Evolutionary conservation across 1,140 invertebrate species (phyloP), one percentile per base, ranked within the genome.

Genomic region (Drosophila novamexicana): DNA sequence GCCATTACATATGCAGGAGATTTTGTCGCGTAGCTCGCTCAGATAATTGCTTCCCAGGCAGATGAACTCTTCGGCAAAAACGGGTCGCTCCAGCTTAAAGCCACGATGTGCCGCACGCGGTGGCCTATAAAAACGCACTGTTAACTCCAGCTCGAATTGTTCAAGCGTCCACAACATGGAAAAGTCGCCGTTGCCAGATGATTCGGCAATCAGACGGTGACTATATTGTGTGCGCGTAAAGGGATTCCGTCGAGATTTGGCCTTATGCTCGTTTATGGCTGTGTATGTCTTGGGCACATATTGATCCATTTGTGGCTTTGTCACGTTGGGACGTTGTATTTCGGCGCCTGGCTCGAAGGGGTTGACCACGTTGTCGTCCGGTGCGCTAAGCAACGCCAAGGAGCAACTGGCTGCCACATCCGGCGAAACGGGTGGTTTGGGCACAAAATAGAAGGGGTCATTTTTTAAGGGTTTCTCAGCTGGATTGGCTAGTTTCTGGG

Each of bases 1-100:
- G 16, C 94, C 90, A 91, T 97, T 95, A 66, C 95, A 95, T 12
- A 94, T 76, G 85, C 96, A 97, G 1, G 85, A 92, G 59, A 97
- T 95, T 70, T 94, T 94, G 78, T 97, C 95, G 14, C 95, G 93
- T 12, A 97, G 90, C 22, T 94, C 93, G 32, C 93, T 93, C 66
- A 97, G 91, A 32, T 92, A 93, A 75, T 96, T 95, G 44, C 92
- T 93, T 0, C 95, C 96, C 22, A 95, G 79, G 22, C 97, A 92
- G 10, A 94, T 81, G 49, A 95, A 93, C 66, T 95, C 94, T 80
- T 94, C 93, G 44, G 92, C 92, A 47, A 95, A 94, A 32, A 93
- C 80, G 7, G 93, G 94, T 7, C 36, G 66, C 36, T 91, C 90
- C 14, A 91, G 44, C n/a, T 82, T 91, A n/a, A 57, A 84, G 32